These are phyloP conservation scores for Netelia inedita DNA, from an alignment of 2,888 invertebrate genomes.

Conservation along the genomic window DNA sequence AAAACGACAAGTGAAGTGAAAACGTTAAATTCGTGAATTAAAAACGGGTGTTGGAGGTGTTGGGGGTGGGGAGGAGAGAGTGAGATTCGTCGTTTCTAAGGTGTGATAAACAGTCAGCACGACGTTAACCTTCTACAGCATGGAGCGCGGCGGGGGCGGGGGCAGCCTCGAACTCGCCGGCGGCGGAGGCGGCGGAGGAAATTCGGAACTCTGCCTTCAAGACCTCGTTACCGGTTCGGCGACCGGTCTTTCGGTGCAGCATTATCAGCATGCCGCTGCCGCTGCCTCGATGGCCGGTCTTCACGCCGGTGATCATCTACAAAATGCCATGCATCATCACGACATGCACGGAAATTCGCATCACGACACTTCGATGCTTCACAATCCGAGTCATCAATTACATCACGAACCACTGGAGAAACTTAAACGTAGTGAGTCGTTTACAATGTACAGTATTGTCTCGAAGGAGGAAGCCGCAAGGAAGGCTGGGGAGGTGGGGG, in stretches of 20 bases:
- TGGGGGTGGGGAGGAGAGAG: slow-evolving; percentile 42
- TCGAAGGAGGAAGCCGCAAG: neutral
- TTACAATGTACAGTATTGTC: slow-evolving; percentile 66
- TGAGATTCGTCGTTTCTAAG: slow-evolving; percentile 74
- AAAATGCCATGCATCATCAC: slow-evolving; percentile 80
- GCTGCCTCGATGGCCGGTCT: slow-evolving; percentile 86
- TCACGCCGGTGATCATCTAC: slow-evolving; percentile 86
- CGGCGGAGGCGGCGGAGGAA: slow-evolving; percentile 77
- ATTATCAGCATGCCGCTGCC: slow-evolving; percentile 86
- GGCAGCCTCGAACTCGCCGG: slow-evolving; percentile 85
- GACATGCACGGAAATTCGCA: slow-evolving; percentile 82
- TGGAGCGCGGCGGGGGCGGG: slow-evolving; percentile 84
- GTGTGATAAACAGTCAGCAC: slow-evolving; percentile 85
- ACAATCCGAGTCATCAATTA: slow-evolving; percentile 88
- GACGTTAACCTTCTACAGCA: slow-evolving; percentile 86
- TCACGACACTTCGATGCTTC: slow-evolving; percentile 86
- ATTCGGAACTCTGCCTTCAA: slow-evolving; percentile 91
- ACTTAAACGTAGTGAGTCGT: slow-evolving; percentile 91
- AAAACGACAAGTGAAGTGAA: slow-evolving; percentile 36
- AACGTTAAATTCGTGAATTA: slow-evolving; percentile 37
- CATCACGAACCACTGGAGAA: slow-evolving; percentile 92
- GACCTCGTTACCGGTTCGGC: slow-evolving; percentile 89
- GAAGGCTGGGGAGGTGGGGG: too few relatives aligned
- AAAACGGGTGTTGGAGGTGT: slow-evolving; percentile 58
- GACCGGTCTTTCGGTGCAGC: slow-evolving; percentile 85